These are phyloP conservation scores for Nothoprocta perdicaria DNA, from an alignment of 2,113 vertebrate species.

Conservation along the genomic window DNA sequence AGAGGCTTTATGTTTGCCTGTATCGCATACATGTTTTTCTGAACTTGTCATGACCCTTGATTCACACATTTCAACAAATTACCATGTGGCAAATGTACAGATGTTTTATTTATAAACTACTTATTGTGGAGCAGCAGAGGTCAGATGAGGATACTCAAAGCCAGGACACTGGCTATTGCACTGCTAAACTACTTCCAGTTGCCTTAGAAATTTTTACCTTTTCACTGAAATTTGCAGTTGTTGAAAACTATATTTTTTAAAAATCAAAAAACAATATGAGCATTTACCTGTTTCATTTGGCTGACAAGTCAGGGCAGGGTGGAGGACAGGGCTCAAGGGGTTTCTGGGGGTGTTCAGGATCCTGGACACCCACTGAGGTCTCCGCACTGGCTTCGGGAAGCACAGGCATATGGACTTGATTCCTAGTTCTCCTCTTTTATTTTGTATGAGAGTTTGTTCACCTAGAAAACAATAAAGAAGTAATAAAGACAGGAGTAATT, in stretches of 20 bases:
- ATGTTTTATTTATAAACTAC: background rate
- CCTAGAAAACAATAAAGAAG: background rate
- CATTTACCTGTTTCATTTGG: no score
- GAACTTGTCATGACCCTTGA: background rate
- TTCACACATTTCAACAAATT: background rate
- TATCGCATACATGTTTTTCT: background rate
- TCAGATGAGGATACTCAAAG: constrained; percentile 38
- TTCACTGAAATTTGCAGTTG: no score
- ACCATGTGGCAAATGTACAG: background rate
- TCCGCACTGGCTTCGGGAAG: background rate
- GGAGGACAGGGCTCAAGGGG: background rate
- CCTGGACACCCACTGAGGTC: background rate
- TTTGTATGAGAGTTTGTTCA: background rate
- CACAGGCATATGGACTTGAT: background rate
- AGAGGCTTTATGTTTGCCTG: background rate
- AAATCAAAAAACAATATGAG: no score
- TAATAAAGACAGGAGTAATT: background rate
- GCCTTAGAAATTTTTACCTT: no score
- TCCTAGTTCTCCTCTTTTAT: rapidly evolving
- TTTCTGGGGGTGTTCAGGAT: background rate
- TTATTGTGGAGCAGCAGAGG: background rate
- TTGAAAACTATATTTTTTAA: no score
- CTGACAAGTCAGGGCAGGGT: no score
- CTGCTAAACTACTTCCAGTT: background rate
- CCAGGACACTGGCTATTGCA: background rate